Conservation (phyloP, 1,140 invertebrate species). For the Orchestia grillus region DNA sequence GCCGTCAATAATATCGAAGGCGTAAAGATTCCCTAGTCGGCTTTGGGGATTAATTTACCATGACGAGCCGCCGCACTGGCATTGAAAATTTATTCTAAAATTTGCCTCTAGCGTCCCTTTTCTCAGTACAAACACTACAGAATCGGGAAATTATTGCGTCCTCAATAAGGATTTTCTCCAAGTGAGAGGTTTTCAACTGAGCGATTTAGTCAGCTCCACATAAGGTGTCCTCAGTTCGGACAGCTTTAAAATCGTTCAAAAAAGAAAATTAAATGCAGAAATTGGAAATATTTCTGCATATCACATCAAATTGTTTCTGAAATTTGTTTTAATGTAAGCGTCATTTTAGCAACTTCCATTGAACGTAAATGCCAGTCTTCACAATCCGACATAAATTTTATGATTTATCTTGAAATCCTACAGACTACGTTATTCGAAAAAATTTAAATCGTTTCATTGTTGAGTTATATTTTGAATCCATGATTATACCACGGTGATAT, state of each 20-base stretch:
- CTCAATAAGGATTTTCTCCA: neutral
- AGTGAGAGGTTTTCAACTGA: neutral
- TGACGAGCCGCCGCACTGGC: neutral
- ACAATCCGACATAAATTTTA: too few species aligned
- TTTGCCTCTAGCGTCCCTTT: neutral
- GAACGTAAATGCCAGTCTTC: too few species aligned
- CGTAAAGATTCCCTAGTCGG: constrained; percentile 1
- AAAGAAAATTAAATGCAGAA: neutral
- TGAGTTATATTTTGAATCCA: too few species aligned
- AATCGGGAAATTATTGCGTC: neutral
- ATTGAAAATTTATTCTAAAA: neutral
- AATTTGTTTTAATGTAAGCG: neutral
- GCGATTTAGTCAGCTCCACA: neutral
- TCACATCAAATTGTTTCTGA: neutral
- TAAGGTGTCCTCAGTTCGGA: neutral
- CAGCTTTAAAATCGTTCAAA: neutral
- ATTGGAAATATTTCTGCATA: neutral
- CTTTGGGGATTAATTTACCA: constrained; percentile 7
- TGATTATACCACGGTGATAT: too few species aligned
- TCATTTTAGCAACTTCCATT: too few species aligned
- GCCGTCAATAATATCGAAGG: neutral
- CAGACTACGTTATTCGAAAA: too few species aligned
- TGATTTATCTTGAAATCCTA: too few species aligned
- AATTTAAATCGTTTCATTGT: too few species aligned
- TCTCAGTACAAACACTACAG: neutral